Conservation (phyloP, 2,797 vertebrate species). For the Chelidonichthys spinosus region DNA sequence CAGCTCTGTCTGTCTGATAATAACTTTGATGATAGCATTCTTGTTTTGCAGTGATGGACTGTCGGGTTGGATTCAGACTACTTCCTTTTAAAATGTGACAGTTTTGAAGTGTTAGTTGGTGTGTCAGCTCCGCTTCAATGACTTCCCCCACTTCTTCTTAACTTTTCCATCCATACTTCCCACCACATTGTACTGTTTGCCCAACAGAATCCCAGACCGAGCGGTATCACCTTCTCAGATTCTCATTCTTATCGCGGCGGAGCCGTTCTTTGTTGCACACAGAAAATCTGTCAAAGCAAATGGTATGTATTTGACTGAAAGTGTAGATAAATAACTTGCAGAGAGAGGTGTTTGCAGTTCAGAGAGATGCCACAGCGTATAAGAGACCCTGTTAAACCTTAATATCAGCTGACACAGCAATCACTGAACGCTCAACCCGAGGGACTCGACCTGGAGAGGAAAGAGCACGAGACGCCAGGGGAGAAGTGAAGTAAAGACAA, state of each 20-base stretch:
- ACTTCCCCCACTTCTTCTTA: background rate
- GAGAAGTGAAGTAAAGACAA: slow-evolving; percentile 8
- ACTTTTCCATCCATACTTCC: background rate
- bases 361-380: background rate
- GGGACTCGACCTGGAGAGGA: too few relatives aligned
- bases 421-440: too few relatives aligned
- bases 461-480: background rate
- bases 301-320: background rate
- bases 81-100: background rate
- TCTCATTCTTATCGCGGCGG: background rate
- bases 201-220: background rate
- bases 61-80: background rate
- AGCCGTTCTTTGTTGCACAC: background rate
- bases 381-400: background rate
- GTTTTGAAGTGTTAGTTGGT: background rate
- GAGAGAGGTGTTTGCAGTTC: background rate
- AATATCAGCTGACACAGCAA: background rate
- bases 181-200: background rate
- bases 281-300: background rate
- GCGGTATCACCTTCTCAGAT: background rate
- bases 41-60: background rate
- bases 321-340: background rate
- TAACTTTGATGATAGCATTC: background rate
- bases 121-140: slow-evolving; percentile 1
- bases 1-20: background rate